Evolutionary conservation across 92 coral and sea anemone species (phyloP), one percentile per base, ranked within the genome.

Genomic region (Epizoanthus stellaris): DNA sequence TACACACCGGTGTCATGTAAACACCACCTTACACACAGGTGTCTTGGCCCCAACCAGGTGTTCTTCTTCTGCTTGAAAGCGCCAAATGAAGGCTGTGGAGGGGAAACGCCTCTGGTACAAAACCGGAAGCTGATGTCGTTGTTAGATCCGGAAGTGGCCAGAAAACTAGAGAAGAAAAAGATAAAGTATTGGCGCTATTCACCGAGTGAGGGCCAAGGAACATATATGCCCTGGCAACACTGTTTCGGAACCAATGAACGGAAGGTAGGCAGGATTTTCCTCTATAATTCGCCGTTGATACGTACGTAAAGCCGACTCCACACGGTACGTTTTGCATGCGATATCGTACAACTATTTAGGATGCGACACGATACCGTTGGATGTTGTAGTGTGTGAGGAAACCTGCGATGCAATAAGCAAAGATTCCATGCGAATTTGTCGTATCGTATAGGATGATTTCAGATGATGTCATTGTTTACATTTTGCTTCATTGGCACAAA

Each of bases 81-180:
- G 36, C 77, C 93, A 47, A 86, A 42, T 53, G 85, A 76, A 21
- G 86, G 57, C 6, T 92, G 95, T 54, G 93, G 95, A 8, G 95
- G 95, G 11, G 91, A 89, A 80, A 90, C 93, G 3, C 86, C 95
- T 12, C 38, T 92, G 6, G 82, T 81, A 1, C 87, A 82, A 70
- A 87, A 84, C 80, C 82, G 87, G 6, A 87, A 92, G 12, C 45
- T 92, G 10, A 52, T 86, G 67, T 70, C 86, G n/a, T 82, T 61
- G 7, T 70, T 92, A 25, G 90, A 92, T 60, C 91, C 91, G 13
- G 74, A 69, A 23, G 70, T 92, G 20, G 70, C 87, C 23, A 67
- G 43, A 39, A 92, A 90, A 64, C 66, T 88, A 38, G 93, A 84
- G 63, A 89, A 90, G 73, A 87, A 80, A 58, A 38, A 87, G 23